These are phyloP conservation scores for Neomonachus schauinslandi DNA, from an alignment of 2,113 vertebrate genomes.

Conservation along the genomic window DNA sequence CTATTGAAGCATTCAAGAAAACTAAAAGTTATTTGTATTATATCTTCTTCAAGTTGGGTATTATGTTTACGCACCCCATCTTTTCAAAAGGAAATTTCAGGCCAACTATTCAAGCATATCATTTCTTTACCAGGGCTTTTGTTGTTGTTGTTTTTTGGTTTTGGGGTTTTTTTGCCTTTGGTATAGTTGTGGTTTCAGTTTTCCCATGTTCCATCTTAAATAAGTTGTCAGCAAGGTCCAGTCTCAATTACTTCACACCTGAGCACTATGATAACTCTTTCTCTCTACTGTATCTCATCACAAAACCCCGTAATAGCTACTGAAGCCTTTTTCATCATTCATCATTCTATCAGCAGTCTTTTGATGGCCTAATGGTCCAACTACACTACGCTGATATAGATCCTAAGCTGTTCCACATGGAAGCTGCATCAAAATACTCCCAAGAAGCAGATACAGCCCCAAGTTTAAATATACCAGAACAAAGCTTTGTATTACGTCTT, in stretches of 20 bases:
- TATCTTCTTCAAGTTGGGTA: neutral
- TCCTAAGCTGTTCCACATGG: neutral
- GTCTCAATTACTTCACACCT: neutral
- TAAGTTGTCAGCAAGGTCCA: conserved; percentile 14
- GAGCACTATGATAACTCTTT: neutral
- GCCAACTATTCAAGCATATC: neutral
- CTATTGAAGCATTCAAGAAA: neutral
- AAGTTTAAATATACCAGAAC: neutral
- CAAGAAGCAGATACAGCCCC: neutral
- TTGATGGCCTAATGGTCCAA: neutral
- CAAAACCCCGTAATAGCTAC: neutral
- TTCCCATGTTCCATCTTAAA: neutral
- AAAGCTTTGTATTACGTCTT: neutral
- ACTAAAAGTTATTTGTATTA: neutral
- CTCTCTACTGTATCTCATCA: neutral
- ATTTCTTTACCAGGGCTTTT: neutral
- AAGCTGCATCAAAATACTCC: neutral
- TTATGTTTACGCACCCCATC: neutral
- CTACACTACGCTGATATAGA: neutral
- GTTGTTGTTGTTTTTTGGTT: neutral
- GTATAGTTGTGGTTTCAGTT: neutral
- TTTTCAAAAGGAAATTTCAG: conserved; percentile 10
- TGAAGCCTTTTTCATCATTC: neutral
- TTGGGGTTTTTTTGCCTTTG: neutral
- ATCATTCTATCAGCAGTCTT: neutral